Base-by-base conservation (phyloP, 2,113 vertebrate genomes). In the Tyrannus savana region DNA sequence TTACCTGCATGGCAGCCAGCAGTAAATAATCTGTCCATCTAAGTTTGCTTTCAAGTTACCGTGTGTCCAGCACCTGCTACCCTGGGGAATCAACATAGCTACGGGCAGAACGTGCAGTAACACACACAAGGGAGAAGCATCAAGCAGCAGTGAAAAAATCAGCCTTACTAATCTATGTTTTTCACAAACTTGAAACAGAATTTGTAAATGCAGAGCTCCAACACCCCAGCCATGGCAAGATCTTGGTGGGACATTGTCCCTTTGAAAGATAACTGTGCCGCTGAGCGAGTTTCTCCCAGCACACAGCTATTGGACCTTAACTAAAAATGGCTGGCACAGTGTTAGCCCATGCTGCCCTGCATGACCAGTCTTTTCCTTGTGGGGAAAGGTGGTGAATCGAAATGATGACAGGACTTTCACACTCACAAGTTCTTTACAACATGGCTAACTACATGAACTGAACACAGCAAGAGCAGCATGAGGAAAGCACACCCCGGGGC, bases 401-500 rank as follows among this genome's bases (percentile, higher is more conserved):
- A 87, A 56, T 14, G 7, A 25, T 0, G 4, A 30, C 8, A 33
- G 50, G 30, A 56, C 12, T 52, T 74, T 28, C 14, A 27, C 18
- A 4, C 31, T 68, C 28, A 7, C 28, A 62, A 37, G 7, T 39
- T 50, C 14, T 52, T 86, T 44, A 41, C 31, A 27, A 74, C 7
- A 8, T 2, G 11, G 9, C 17, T 52, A 58, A 39, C 15, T 9
- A 37, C 35, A 16, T 16, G 39, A 75, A 52, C 68, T 28, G n/a
- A 73, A 33, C 13, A 3, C 31, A 71, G 41, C 1, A 46, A 50
- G 50, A 74, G 52, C 0, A 3, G 60, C 1, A 1, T 0, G 0
- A 14, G 37, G 37, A 31, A 84, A 69, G 66, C 0, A 2, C 27
- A 30, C 3, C 9, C 10, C 1, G 0, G 14, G 60, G 14, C 22